Percentiles rank a stretch among this genome's conserved stretches.
These are phyloP conservation scores for Ophioninae sp. DNA, from an alignment of 2,888 invertebrate species.

Conservation along the genomic window DNA sequence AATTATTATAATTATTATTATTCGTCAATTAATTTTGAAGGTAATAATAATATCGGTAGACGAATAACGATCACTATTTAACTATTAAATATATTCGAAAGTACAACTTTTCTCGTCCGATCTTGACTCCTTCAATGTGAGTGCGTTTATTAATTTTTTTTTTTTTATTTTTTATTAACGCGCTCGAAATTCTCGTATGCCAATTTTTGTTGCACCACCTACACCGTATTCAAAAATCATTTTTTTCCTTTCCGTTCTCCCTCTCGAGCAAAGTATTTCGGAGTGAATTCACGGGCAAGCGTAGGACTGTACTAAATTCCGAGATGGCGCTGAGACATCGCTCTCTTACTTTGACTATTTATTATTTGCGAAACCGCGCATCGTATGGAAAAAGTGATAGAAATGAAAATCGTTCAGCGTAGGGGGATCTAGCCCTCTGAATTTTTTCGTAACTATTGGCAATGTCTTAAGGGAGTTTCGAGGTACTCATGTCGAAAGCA, in stretches of 20 bases:
- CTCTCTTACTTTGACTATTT: no score
- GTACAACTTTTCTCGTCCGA: constrained; percentile 50
- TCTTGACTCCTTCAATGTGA: constrained; percentile 15
- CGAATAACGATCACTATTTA: constrained; percentile 63
- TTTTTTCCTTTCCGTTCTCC: background rate
- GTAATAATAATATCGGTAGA: constrained; percentile 55
- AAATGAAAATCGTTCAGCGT: no score
- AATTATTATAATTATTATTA: constrained; percentile 34
- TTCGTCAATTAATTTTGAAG: constrained; percentile 34
- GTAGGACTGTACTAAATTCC: no score
- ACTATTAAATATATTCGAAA: constrained; percentile 57
- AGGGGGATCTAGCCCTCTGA: no score
- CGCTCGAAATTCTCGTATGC: background rate
- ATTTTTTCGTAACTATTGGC: no score
- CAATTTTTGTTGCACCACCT: background rate
- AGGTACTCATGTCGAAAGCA: no score
- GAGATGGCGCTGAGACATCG: no score
- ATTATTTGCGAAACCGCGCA: no score
- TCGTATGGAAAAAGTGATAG: no score
- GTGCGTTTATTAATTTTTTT: constrained; percentile 11
- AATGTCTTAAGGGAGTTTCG: no score
- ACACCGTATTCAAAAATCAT: background rate
- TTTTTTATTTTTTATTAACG: constrained; percentile 8
- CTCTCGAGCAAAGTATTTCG: no score
- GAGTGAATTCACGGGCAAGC: no score